phyloP scores from a whole-genome alignment of 2,888 invertebrate genomes.

The Lottia scabra region DNA sequence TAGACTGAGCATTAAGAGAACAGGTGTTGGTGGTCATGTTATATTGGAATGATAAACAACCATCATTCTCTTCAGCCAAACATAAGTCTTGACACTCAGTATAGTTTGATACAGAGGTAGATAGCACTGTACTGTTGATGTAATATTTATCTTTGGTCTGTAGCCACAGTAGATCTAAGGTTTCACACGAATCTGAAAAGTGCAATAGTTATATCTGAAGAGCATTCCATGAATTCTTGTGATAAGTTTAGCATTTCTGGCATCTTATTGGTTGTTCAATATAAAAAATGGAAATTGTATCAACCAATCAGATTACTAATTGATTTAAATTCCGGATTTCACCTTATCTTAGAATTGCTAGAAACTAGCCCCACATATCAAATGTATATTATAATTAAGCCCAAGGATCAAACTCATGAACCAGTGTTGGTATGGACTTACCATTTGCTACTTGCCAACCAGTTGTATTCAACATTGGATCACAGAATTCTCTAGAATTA shows the following conservation, averaged over 20 bases:
- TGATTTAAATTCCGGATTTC: too few relatives aligned
- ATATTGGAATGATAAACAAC: conserved; percentile 37
- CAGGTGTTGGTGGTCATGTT: conserved; percentile 25
- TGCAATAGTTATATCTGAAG: too few relatives aligned
- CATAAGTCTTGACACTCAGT: conserved; percentile 24
- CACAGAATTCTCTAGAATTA: conserved; percentile 36
- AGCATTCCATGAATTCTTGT: too few relatives aligned
- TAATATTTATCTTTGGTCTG: conserved; percentile 6
- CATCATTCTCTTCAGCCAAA: conserved; percentile 9
- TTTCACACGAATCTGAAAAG: conserved; percentile 41
- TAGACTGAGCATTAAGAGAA: conserved; percentile 26
- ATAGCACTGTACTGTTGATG: conserved; percentile 8
- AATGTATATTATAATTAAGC: not conserved
- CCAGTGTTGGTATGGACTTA: conserved; percentile 12
- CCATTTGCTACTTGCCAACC: conserved; percentile 41
- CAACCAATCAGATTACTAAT: too few relatives aligned
- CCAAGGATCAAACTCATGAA: not conserved
- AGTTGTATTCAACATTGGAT: conserved; percentile 33
- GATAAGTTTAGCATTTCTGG: too few relatives aligned
- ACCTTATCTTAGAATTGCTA: too few relatives aligned
- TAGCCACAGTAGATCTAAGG: conserved; percentile 40
- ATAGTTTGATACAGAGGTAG: not conserved
- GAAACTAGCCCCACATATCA: too few relatives aligned
- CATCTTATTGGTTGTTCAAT: too few relatives aligned
- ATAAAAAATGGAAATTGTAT: too few relatives aligned